phyloP scores from a whole-genome alignment of 2,113 vertebrate genomes.

The Apus apus region DNA sequence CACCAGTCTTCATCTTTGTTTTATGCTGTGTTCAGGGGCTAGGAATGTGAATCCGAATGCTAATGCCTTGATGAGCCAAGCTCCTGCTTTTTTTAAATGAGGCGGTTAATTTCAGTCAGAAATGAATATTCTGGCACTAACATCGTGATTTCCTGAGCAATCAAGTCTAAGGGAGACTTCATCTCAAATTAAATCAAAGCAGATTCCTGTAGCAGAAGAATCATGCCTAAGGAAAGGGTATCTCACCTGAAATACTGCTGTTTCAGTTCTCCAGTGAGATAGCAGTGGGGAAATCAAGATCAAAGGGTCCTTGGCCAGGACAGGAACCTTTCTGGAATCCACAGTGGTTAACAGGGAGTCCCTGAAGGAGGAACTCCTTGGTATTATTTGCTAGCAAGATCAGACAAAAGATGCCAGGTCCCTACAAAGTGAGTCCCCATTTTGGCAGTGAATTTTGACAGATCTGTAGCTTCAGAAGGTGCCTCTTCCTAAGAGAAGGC shows the following conservation, averaged over 20 bases:
- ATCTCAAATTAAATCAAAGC: background rate
- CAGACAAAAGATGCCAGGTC: background rate
- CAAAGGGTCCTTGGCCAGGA: background rate
- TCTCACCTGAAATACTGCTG: background rate
- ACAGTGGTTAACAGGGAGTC: background rate
- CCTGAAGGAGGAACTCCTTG: background rate
- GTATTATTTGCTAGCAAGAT: background rate
- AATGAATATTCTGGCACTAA: background rate
- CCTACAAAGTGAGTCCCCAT: background rate
- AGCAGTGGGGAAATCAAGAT: background rate
- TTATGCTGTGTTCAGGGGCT: background rate
- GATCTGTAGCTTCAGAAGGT: background rate
- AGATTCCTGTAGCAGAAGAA: background rate
- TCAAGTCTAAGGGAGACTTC: background rate
- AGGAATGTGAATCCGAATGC: background rate
- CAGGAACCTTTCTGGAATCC: background rate
- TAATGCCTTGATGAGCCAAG: background rate
- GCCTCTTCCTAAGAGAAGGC: background rate
- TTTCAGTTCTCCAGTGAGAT: background rate
- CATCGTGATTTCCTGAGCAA: background rate
- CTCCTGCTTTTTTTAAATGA: background rate
- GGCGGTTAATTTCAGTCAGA: background rate
- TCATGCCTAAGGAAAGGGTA: background rate
- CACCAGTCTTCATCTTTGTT: background rate
- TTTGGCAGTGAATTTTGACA: conserved; percentile 5